Evolutionary conservation across 2,888 invertebrate genomes (phyloP), one percentile per base, ranked within the genome.

Genomic region (Drosophila pseudotalamancana): DNA sequence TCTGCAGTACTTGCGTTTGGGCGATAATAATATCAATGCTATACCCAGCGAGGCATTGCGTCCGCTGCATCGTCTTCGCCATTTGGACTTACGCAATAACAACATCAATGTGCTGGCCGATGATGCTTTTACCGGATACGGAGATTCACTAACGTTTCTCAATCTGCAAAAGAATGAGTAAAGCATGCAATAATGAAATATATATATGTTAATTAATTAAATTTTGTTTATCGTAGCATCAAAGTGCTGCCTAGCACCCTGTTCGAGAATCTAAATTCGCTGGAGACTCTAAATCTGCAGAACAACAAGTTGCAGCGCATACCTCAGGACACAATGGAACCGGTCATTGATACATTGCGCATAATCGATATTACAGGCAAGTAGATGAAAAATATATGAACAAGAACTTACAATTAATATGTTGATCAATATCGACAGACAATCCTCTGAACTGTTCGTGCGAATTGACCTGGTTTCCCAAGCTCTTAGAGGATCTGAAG

Each of bases 161-260:
- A 97, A 97, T 90, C 92, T 98, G 71, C 97, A 97, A 89, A 97
- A 97, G 91, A 97, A 97, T 90, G 95, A 96, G 97, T 97, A 93
- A 95, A 95, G 57, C 46, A 55, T 3, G 27, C 34, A 40, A 39
- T 45, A 61, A n/a, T 48, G 8, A 14, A n/a, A 34, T 34, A 54
- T 9, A 32, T 43, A 2, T 27, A 6, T 16, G 8, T 4, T 27
- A 27, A 18, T 2, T 18, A 19, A 12, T 29, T 43, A 43, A 43
- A 8, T 29, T 19, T 23, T 18, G 29, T 39, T 45, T 40, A 61
- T 65, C 67, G 11, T 92, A 97, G 97, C 93, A 95, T 98, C 72
- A 96, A 95, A 90, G 93, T 94, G 46, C 91, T 98, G 73, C 97
- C 97, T 6, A 94, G 96, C 19, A 94, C 96, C 93, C 95, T 96